These are phyloP conservation scores for Poeciliopsis gracilis DNA, from an alignment of 2,797 vertebrate species.

Conservation along the genomic window DNA sequence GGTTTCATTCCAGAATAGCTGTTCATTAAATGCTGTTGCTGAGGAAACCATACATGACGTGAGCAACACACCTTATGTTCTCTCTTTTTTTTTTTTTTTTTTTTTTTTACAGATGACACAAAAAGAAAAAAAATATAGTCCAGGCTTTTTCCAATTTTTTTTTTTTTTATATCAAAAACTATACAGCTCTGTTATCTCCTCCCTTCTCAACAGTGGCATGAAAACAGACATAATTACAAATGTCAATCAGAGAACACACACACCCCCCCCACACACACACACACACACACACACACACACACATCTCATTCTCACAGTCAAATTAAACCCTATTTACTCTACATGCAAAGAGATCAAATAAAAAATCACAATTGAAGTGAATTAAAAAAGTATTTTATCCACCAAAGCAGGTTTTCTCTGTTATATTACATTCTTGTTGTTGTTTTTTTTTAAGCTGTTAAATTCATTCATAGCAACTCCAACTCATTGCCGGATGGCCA, in stretches of 20 bases:
- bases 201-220: slow-evolving; percentile 63
- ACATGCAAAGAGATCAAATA: slow-evolving; percentile 67
- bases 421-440: slow-evolving; percentile 79
- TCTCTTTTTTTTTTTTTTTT: too few species aligned
- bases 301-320: slow-evolving; percentile 49
- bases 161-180: slow-evolving; percentile 58
- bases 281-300: slow-evolving; percentile 15
- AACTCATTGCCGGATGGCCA: slow-evolving; percentile 36
- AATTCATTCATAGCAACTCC: slow-evolving; percentile 64
- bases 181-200: slow-evolving; percentile 54
- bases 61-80: slow-evolving; percentile 31
- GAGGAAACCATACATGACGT: slow-evolving; percentile 34
- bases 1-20: slow-evolving; percentile 39
- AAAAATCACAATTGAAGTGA: slow-evolving; percentile 41
- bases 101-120: slow-evolving; percentile 19
- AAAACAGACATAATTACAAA: slow-evolving; percentile 70
- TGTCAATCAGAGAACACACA: slow-evolving; percentile 54
- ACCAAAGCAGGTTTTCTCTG: slow-evolving; percentile 65
- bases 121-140: slow-evolving; percentile 26
- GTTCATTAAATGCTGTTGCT: slow-evolving; percentile 49
- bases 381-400: slow-evolving; percentile 58
- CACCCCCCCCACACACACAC: slow-evolving; percentile 15
- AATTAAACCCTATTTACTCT: slow-evolving; percentile 63
- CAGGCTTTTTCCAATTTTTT: slow-evolving; percentile 16
- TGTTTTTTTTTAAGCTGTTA: slow-evolving; percentile 50